phyloP scores from a whole-genome alignment of 2,888 invertebrate genomes.

The Acronicta alni region DNA sequence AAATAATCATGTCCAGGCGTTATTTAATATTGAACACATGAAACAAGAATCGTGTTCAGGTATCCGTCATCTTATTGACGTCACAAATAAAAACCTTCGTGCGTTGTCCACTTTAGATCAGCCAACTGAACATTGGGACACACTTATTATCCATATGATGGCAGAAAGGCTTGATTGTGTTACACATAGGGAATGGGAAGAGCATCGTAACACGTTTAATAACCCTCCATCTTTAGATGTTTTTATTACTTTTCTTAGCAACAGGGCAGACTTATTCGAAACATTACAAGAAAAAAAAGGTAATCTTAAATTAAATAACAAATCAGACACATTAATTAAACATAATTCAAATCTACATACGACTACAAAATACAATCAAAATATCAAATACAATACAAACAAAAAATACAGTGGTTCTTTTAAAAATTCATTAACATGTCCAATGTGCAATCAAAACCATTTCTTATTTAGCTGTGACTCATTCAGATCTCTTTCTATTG shows the following conservation, averaged over 20 bases:
- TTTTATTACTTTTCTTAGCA: slow-evolving; percentile 1
- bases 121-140: not conserved
- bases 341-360: not conserved
- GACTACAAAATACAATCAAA: not conserved
- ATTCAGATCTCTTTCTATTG: not conserved
- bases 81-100: not conserved
- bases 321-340: not conserved
- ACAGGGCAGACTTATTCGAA: slow-evolving; percentile 1
- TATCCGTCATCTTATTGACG: not conserved
- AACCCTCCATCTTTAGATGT: not conserved
- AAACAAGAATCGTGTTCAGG: not conserved
- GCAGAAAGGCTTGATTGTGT: not conserved
- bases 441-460: not conserved
- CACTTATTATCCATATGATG: not conserved
- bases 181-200: slow-evolving; percentile 2
- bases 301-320: too few relatives aligned
- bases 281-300: not conserved
- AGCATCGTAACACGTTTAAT: not conserved
- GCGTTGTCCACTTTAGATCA: not conserved
- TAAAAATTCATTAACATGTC: not conserved
- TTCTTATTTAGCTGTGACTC: not conserved
- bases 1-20: not conserved
- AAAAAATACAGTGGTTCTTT: not conserved
- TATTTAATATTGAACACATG: not conserved
- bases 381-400: not conserved